A percentile compares a stretch with the other conserved stretches of the same genome.
Evolutionary conservation across 2,113 vertebrate species (phyloP).

Genomic region (Bombycilla garrulus): DNA sequence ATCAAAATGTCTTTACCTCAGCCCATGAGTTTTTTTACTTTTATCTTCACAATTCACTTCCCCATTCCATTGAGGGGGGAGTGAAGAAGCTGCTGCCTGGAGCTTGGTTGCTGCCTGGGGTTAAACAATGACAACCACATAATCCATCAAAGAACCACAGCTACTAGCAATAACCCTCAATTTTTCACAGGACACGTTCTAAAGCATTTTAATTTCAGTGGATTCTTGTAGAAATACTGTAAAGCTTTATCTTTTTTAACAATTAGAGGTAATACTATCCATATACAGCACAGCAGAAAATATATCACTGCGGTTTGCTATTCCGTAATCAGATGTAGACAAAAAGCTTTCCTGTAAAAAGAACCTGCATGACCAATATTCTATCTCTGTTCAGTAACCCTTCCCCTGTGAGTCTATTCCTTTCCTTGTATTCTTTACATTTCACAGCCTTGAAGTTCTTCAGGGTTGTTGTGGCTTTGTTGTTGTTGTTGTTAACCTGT

Average conservation of each 20-base stretch:
- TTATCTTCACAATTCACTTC: background rate
- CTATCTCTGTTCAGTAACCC: background rate
- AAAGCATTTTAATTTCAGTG: background rate
- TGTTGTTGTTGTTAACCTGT: background rate
- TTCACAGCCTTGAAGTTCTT: background rate
- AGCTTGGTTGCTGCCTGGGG: background rate
- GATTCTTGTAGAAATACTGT: background rate
- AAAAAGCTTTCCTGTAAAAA: background rate
- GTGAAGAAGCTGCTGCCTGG: background rate
- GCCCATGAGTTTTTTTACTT: background rate
- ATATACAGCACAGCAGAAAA: background rate
- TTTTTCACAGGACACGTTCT: background rate
- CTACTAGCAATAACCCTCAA: background rate
- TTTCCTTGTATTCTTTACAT: background rate
- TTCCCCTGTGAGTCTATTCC: background rate
- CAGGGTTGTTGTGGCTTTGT: background rate
- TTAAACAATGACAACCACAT: background rate
- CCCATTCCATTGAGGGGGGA: background rate
- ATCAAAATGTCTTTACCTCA: background rate
- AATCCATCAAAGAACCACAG: background rate
- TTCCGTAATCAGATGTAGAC: background rate
- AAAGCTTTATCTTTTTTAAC: background rate
- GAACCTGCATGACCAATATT: background rate
- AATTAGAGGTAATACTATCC: background rate
- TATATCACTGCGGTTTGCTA: background rate